These are phyloP conservation scores for Ptilonorhynchus violaceus DNA, from an alignment of 2,113 vertebrate species.

Conservation along the genomic window DNA sequence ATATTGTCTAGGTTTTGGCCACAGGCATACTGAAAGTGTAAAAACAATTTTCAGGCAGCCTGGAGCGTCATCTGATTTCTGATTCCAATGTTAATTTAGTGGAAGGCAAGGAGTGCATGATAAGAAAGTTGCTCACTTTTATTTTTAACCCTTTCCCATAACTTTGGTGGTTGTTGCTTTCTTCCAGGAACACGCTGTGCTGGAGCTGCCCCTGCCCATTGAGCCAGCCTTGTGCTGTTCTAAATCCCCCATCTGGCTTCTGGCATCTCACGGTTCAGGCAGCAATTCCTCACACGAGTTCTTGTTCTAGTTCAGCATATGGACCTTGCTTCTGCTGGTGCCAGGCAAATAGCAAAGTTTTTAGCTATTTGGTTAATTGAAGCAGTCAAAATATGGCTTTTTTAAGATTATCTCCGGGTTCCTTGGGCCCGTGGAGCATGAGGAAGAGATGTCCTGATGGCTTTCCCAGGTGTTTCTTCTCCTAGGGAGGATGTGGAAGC, in stretches of 20 bases:
- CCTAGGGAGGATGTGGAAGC: accelerated
- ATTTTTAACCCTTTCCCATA: slow-evolving; percentile 45
- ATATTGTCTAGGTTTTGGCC: not conserved
- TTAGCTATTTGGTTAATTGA: slow-evolving; percentile 21
- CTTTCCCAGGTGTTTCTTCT: not conserved
- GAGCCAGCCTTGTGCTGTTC: not conserved
- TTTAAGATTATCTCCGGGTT: not conserved
- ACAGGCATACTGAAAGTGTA: not conserved
- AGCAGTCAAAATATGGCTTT: not conserved
- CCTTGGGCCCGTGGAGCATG: not conserved
- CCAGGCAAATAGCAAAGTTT: slow-evolving; percentile 56
- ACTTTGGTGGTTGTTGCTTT: not conserved
- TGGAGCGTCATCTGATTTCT: slow-evolving; percentile 25
- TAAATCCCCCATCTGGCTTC: slow-evolving; percentile 57
- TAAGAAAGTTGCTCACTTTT: slow-evolving; percentile 13
- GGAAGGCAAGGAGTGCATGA: not conserved
- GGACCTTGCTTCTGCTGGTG: slow-evolving; percentile 11
- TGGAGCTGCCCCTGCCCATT: slow-evolving; percentile 11
- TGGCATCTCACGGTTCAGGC: slow-evolving; percentile 26
- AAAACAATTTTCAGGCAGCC: slow-evolving; percentile 34
- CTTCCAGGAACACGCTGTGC: not conserved
- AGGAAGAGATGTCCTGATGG: not conserved
- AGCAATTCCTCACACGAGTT: slow-evolving; percentile 32
- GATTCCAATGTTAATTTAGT: slow-evolving; percentile 3
- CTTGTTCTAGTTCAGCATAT: slow-evolving; percentile 55